Evolutionary conservation across 2,797 vertebrate species (phyloP).

Genomic region (Okamejei kenojei): DNA sequence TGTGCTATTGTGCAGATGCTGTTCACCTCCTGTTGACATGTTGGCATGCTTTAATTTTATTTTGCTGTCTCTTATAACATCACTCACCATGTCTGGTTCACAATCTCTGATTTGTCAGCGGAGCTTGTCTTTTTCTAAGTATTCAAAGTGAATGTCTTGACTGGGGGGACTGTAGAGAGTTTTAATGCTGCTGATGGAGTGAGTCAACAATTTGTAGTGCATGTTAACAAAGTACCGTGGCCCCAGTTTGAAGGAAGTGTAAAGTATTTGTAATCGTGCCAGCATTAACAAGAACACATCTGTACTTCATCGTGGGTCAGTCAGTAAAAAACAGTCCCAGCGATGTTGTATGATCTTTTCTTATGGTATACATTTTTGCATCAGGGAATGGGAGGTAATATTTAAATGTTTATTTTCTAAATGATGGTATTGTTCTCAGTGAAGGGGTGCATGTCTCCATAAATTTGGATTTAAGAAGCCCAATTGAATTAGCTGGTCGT

Average conservation of each 20-base stretch:
- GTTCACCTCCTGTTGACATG: not conserved
- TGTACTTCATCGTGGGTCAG: not conserved
- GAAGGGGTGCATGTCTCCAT: not conserved
- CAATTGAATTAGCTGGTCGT: not conserved
- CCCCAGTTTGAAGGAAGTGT: not conserved
- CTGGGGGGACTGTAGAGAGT: not conserved
- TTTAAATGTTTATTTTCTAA: not conserved
- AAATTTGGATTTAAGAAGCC: constrained; percentile 14
- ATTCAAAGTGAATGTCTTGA: not conserved
- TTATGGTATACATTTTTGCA: not conserved
- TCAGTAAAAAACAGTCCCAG: not conserved
- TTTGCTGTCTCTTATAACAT: not conserved
- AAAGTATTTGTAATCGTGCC: not conserved
- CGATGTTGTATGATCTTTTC: not conserved
- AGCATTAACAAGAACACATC: not conserved
- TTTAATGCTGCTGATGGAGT: constrained; percentile 23
- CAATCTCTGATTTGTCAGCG: not conserved
- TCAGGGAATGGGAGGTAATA: constrained; percentile 6
- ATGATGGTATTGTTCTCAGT: not conserved
- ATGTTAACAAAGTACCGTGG: not conserved
- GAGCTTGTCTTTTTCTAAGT: not conserved
- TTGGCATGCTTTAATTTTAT: not conserved
- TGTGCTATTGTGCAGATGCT: not conserved
- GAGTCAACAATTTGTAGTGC: constrained; percentile 12
- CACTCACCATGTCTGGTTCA: not conserved